Percentiles rank a stretch among this genome's conserved stretches.
phyloP scores from a whole-genome alignment of 53 echinoderm and acorn worm species.

The Henricia sp. region DNA sequence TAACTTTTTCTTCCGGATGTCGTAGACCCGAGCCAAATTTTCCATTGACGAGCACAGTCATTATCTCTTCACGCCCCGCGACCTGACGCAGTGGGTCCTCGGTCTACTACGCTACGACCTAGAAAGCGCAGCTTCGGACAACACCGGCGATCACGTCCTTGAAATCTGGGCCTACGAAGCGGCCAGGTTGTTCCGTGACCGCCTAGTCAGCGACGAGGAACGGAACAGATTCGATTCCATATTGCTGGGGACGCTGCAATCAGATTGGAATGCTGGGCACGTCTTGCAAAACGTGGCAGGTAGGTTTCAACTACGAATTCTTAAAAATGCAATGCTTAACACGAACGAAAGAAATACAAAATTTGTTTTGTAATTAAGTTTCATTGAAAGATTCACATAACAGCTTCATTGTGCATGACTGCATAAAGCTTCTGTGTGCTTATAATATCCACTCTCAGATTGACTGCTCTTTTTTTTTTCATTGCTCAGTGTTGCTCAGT shows the following conservation, averaged over 20 bases:
- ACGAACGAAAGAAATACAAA: no score
- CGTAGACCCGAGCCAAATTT: conserved; percentile 90
- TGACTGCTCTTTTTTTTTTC: no score
- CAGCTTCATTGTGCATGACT: no score
- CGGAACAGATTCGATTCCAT: conserved; percentile 87
- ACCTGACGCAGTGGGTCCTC: conserved; percentile 96
- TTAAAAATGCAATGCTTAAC: no score
- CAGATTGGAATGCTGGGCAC: conserved; percentile 98
- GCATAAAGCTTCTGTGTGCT: no score
- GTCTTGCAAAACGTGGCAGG: conserved; percentile 82
- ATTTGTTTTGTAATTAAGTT: no score
- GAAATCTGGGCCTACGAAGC: conserved; percentile 99
- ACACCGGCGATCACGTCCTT: conserved; percentile 84
- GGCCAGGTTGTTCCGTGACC: conserved; percentile 83
- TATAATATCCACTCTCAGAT: no score
- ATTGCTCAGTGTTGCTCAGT: no score
- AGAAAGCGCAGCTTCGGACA: conserved; percentile 73
- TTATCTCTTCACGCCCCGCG: conserved; percentile 98
- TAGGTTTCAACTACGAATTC: conserved; percentile 28
- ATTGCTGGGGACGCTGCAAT: conserved; percentile 81
- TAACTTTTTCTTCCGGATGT: no score
- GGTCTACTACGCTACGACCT: conserved; percentile 96
- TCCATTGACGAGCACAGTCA: conserved; percentile 97
- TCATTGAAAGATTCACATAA: no score
- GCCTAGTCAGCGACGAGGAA: conserved; percentile 87